Percentiles rank a stretch among this genome's conserved stretches.
Conservation (phyloP, 2,797 vertebrate genomes). For the Thripadectes ignobilis region DNA sequence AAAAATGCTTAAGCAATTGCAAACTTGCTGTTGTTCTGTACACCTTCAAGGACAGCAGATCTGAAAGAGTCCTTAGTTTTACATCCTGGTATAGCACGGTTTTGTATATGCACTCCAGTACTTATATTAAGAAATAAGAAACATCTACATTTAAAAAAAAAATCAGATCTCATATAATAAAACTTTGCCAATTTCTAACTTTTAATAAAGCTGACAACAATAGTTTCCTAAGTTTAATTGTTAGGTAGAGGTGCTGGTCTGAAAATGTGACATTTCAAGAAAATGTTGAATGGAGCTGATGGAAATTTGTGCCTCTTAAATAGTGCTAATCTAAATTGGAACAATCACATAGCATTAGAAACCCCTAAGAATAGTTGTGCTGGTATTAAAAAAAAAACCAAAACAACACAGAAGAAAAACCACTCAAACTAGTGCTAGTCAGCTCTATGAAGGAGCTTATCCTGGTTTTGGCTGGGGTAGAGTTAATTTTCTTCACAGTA, state of each 20-base stretch:
- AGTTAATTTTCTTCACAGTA: background rate
- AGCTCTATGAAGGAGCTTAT: background rate
- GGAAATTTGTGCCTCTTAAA: accelerated
- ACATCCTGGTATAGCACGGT: background rate
- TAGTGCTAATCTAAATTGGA: background rate
- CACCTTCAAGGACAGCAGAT: background rate
- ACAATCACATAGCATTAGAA: accelerated
- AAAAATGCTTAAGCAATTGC: background rate
- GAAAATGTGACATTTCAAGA: background rate
- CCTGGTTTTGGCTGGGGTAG: background rate
- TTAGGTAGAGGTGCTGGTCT: background rate
- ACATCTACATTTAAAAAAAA: background rate
- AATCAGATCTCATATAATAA: background rate
- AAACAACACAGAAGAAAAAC: background rate
- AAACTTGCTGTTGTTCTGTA: background rate
- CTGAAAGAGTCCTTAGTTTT: background rate
- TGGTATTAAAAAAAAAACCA: background rate
- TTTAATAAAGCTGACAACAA: background rate
- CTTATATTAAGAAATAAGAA: background rate
- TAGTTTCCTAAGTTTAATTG: background rate
- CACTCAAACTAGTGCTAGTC: too few relatives aligned
- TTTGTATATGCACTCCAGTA: accelerated
- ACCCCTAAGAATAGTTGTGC: background rate
- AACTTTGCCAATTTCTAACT: background rate
- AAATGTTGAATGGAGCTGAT: background rate